Evolutionary conservation across 2,797 vertebrate genomes (phyloP).

Genomic region (Aphelocoma californica): DNA sequence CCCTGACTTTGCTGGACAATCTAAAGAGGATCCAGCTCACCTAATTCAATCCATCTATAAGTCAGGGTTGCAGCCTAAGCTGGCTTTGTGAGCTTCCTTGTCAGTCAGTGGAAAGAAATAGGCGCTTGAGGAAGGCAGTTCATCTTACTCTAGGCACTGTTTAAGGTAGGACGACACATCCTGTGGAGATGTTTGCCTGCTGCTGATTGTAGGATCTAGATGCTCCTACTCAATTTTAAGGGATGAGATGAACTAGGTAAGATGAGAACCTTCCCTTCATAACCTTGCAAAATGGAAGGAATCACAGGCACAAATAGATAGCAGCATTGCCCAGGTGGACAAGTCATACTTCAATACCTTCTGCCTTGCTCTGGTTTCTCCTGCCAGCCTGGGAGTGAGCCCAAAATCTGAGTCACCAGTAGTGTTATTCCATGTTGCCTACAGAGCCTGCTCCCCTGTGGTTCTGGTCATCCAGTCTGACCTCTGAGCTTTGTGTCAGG

Average conservation of each 20-base stretch:
- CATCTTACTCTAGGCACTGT: neutral
- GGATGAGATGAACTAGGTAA: neutral
- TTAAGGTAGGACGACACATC: neutral
- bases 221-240: neutral
- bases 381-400: neutral
- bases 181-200: neutral
- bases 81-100: neutral
- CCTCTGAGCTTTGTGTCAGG: neutral
- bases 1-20: neutral
- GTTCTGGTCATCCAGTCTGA: neutral
- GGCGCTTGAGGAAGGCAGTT: neutral
- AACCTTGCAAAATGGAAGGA: neutral
- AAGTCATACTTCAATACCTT: neutral
- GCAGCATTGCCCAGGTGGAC: neutral
- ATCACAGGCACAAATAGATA: neutral
- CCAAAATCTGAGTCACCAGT: neutral
- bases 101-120: neutral
- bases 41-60: neutral
- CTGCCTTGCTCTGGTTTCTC: neutral
- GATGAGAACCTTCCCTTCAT: neutral
- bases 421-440: neutral
- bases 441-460: neutral
- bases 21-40: neutral
- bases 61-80: neutral
- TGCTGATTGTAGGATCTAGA: neutral